Evolutionary conservation across 2,888 invertebrate species (phyloP), one percentile per base, ranked within the genome.

Genomic region (Thereva nobilitata): DNA sequence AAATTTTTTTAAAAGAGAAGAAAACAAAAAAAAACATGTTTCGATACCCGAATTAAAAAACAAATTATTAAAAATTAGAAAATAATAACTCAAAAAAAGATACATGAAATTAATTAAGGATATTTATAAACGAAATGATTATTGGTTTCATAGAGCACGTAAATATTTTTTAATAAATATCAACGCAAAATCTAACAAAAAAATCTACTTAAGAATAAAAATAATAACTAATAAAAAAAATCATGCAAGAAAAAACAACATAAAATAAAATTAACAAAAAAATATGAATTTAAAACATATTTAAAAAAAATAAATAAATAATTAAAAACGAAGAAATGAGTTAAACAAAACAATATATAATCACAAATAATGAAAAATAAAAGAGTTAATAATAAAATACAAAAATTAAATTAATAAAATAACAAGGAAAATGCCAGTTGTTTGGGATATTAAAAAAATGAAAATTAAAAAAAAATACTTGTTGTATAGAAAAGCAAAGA

Each of bases 121-220:
- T 66, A 71, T 71, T 66, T 72, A 70, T 69, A 70, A 74, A 74
- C 73, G 75, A 75, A 74, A 76, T 74, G 75, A 74, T 79, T 80
- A 80, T 80, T 80, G 80, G 80, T 80, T 80, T 80, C 80, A 80
- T 80, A 79, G 80, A 77, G 79, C 79, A 79, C 79, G 80, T 79
- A 80, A 23, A 78, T 76, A 78, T 79, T 79, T 77, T 77, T 76
- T 77, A 73, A 71, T 73, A 72, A 72, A 72, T 52, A 63, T 68
- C 64, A 66, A 49, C 66, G 71, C 65, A 61, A 59, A 70, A 64
- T 64, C 47, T 66, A 69, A 69, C 56, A 64, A 55, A 47, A 63
- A 65, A 6, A 52, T 38, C 67, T 61, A 67, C 52, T 64, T 64
- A 56, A 66, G 35, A 53, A 69, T 67, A 69, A 56, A 67, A 71